Percentiles rank a stretch among this genome's conserved stretches.
These are phyloP conservation scores for Hirtodrosophila cameraria DNA, from an alignment of 2,888 invertebrate genomes.

Conservation along the genomic window DNA sequence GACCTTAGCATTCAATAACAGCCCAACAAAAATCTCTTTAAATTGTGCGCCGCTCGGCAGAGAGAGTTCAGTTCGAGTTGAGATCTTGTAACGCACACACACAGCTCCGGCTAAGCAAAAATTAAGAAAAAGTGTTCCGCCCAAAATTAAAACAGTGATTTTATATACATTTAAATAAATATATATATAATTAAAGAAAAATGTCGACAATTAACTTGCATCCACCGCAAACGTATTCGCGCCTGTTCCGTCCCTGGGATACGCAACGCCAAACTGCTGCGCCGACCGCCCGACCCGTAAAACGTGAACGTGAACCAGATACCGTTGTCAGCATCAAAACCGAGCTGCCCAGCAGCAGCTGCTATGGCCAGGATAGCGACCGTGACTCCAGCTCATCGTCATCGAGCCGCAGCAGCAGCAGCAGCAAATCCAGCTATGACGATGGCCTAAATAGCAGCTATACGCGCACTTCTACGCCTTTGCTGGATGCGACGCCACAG, in stretches of 20 bases:
- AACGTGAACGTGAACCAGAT: constrained; percentile 50
- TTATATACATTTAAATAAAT: background rate
- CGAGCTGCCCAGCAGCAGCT: constrained; percentile 43
- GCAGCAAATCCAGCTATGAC: constrained; percentile 70
- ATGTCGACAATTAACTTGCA: constrained; percentile 81
- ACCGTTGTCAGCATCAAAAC: constrained; percentile 54
- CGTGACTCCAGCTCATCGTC: constrained; percentile 67
- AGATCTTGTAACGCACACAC: constrained; percentile 78
- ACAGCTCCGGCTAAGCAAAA: constrained; percentile 42
- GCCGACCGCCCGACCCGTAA: constrained; percentile 46
- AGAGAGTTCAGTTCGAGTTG: constrained; percentile 79
- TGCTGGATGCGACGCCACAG: constrained; percentile 53
- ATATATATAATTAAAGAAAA: constrained; percentile 8
- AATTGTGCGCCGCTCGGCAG: constrained; percentile 65
- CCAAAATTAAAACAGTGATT: constrained; percentile 30
- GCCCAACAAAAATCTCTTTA: constrained; percentile 71
- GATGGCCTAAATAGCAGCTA: constrained; percentile 68
- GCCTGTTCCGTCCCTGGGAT: constrained; percentile 88
- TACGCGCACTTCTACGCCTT: constrained; percentile 58
- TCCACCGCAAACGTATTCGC: constrained; percentile 85
- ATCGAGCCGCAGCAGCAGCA: constrained; percentile 24
- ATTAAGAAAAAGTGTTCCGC: constrained; percentile 48
- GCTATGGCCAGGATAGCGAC: constrained; percentile 64
- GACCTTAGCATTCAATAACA: constrained; percentile 51
- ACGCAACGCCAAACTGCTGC: constrained; percentile 75